A percentile compares a stretch with the other conserved stretches of the same genome.
Conservation (phyloP, 2,113 vertebrate genomes). For the Podocnemis expansa region DNA sequence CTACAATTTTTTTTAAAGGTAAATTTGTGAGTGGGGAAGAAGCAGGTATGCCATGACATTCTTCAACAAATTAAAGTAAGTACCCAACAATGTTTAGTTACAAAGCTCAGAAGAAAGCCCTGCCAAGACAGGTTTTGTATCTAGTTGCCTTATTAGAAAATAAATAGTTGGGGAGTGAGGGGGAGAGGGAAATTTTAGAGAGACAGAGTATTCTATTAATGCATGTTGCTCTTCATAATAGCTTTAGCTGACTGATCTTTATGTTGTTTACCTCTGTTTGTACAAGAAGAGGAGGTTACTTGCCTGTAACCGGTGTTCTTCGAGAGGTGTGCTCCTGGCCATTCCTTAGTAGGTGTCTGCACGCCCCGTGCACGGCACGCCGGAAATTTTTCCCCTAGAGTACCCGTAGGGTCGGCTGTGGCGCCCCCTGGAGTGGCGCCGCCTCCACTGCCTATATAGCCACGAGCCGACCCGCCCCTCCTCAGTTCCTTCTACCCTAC, state of each 20-base stretch:
- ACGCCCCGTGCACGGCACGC: too few species aligned
- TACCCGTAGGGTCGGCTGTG: too few species aligned
- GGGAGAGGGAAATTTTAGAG: rapidly evolving
- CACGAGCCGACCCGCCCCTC: too few species aligned
- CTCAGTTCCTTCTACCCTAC: too few species aligned
- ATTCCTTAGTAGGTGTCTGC: too few species aligned
- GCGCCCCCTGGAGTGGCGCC: too few species aligned
- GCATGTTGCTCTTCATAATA: too few species aligned
- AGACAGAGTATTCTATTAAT: rapidly evolving
- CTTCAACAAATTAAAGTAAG: background rate
- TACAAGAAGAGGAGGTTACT: too few species aligned
- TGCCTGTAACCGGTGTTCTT: too few species aligned
- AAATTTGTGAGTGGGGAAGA: background rate
- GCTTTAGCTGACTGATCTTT: background rate
- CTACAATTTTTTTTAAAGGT: background rate
- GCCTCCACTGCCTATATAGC: too few species aligned
- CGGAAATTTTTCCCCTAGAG: too few species aligned
- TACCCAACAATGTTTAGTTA: background rate
- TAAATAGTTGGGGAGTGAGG: background rate
- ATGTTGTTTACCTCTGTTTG: rapidly evolving
- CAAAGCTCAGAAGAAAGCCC: background rate
- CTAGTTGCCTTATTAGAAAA: rapidly evolving
- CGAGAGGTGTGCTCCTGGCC: too few species aligned
- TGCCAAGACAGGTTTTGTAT: background rate
- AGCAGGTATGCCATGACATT: background rate